Base-by-base conservation (phyloP, 2,888 invertebrate genomes). In the Eupeodes luniger region DNA sequence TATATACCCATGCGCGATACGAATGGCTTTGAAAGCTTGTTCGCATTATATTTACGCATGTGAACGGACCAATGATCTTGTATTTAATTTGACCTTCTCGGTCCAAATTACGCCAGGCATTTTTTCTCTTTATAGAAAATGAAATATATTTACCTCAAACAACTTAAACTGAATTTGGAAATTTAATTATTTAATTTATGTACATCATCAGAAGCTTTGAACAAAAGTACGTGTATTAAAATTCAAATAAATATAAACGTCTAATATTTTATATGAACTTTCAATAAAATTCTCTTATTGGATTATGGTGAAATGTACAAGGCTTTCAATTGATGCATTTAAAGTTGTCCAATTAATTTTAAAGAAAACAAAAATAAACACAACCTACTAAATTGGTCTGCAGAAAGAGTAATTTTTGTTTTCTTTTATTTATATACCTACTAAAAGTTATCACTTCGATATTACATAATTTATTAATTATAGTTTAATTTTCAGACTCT, bases 401-500 rank as follows among this genome's bases (percentile, higher is more conserved):
- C 49, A 19, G 66, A 66, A 67, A 49, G 67, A 51, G 49, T 27
- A 67, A 67, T 67, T 40, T 14, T 49, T 49, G 3, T 66, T 47
- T 27, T 47, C 19, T 51, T 67, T 67, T 9, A 55, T 40, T 61
- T 69, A 6, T 40, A 44, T 51, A 62, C 44, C 53, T 64, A 70
- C 70, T 76, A 76, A 16, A 61, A 69, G 14, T 79, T 75, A 62
- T 70, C 69, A 74, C 51, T 70, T 69, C 62, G 19, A 57, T 64
- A 81, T 70, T 79, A 27, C 27, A 27, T 27, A 49, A 44, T 47
- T 81, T 61, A 44, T 27, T 69, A 53, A 19, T 66, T 47, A 66
- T 47, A 66, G 14, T 69, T 10, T 40, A 40, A 55, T 72, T 84
- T 77, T 87, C 70, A 81, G 87, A 82, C 81, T 87, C 76, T 81